Base-by-base conservation (phyloP, 2,113 vertebrate species). In the Clarias batrachus region DNA sequence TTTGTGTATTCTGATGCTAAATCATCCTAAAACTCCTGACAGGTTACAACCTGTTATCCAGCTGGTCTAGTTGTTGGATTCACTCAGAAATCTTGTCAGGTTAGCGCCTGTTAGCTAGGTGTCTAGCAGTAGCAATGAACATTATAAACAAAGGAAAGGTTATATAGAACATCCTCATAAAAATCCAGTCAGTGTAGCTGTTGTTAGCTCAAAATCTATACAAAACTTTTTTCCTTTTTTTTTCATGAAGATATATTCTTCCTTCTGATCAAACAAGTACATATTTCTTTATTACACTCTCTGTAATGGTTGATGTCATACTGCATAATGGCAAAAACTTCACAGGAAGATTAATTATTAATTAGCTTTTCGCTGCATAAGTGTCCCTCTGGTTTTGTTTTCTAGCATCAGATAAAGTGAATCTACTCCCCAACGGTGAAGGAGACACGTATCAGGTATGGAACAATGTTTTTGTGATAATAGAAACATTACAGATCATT, bases 361-460 rank as follows among this genome's bases (percentile, higher is more conserved):
- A 33, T 33, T 33, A 33, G 33, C 33, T 33, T 33, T 33, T 33
- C 33, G 33, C 33, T 33, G 33, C 33, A 33, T 33, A 33, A 33
- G 33, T 33, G 62, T n/a, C 4, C 0, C 1, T 59, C 0, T 83
- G 13, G 30, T 71, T 82, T 60, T 80, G 1, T 85, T 85, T 25
- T 66, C 1, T 73, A 90, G 91, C 89, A 63, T 91, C 91, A 2
- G 89, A 90, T 60, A 85, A 84, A 63, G 70, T 73, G 41, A 82
- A 65, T 81, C 87, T 88, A n/a, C 66, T 91, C 21, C 7, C n/a
- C 2, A 89, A 90, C 19, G 74, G 85, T 37, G 86, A 83, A 37
- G 12, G 81, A 89, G 65, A 87, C 62, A 84, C 86, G 0, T 91
- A 90, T 73, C 87, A 85, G 91, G 88, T 91, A 87, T 19, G 27